Evolutionary conservation across 2,797 vertebrate genomes (phyloP), one percentile per base, ranked within the genome.

Genomic region (Tenualosa thibaudeaui): DNA sequence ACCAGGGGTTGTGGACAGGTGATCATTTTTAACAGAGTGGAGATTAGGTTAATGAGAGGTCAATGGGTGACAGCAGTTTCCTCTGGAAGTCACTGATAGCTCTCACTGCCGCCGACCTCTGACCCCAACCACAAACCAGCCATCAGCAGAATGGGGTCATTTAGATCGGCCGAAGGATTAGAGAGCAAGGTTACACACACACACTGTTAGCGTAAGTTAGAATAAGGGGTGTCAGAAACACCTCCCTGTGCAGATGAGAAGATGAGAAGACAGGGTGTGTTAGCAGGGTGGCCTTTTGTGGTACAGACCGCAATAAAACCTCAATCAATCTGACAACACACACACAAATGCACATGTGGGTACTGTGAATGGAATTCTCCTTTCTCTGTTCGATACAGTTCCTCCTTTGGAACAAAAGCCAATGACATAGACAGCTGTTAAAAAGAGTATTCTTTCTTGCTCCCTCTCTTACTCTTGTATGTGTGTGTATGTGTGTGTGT

Each of bases 31-130:
- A 65, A 86, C 75, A 56, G 15, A 81, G 86, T 81, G 58, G 85
- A 90, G 87, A 89, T 90, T 89, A 86, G 87, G 84, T 88, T 88
- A 89, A 90, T 90, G 89, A 90, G 88, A 56, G 89, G 89, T 90
- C 87, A 89, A 60, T 82, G 71, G 88, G 88, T 87, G 87, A 88
- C 62, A 50, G 85, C 87, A 88, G 84, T 90, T 90, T 90, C 88
- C 87, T 89, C 89, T 90, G 88, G 71, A 82, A 88, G 89, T 87
- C 89, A 90, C 87, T 89, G 89, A 90, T 90, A 90, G 89, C 88
- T 86, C 84, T 87, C 81, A 85, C 75, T 75, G 81, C 81, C 56
- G 15, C 46, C 86, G 87, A 89, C 87, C 89, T 86, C 84, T 90
- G 85, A 87, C 87, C 87, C 81, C 83, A 58, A 40, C 84, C 86